Evolutionary conservation across 2,113 vertebrate genomes (phyloP), one percentile per base, ranked within the genome.

Genomic region (Formicarius rufipectus): DNA sequence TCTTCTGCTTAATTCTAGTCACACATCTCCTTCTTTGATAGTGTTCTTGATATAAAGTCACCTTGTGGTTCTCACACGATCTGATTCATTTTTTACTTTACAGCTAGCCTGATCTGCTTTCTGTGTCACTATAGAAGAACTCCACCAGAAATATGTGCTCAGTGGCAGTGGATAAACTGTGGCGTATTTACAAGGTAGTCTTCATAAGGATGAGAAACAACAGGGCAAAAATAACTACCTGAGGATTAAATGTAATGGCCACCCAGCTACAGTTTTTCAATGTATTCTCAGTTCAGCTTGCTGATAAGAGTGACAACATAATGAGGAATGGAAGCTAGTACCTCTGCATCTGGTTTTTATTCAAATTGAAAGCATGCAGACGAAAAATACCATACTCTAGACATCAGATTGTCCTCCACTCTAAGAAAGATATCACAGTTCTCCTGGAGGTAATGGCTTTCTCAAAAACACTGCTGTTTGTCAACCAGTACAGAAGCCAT

Each of bases 1-100:
- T 93, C 87, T 93, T 94, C 81, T 83, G 85, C 55, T 92, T 96
- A 95, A 98, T 98, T 97, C 90, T 3, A 96, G 92, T 97, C 97
- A 97, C 95, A 97, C 92, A 76, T 84, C 68, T 93, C 76, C 82
- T 90, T 83, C 91, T 95, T 91, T 95, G 85, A 88, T 69, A 92
- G 85, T 9, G 3, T 14, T 97, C 82, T 95, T 93, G 39, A 52
- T 90, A 25, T 95, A 96, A 97, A 97, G 94, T 98, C 97, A 97
- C 97, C 97, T 97, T 98, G 96, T 58, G 84, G 60, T 56, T 77
- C 87, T 68, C 87, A 28, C 59, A 52, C 11, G 66, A 76, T 35
- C 89, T 45, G 76, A 91, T 92, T 80, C 84, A 52, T 95, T 95
- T 96, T 97, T 94, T 90, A 42, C 66, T 94, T 93, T 93, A 88